phyloP scores from a whole-genome alignment of 2,797 vertebrate species.

The Lepus oiostolus region DNA sequence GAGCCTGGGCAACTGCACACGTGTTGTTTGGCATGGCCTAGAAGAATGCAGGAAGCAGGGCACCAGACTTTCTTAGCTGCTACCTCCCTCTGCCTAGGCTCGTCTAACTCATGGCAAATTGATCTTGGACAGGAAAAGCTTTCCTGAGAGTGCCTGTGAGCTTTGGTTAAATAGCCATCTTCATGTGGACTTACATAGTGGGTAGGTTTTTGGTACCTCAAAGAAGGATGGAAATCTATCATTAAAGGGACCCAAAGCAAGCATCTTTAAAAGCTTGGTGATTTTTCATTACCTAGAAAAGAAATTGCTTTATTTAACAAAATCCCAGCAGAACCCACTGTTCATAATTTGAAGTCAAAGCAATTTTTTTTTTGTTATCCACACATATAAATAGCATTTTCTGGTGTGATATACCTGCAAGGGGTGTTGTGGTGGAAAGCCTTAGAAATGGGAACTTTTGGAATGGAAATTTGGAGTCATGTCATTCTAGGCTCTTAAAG shows the following conservation, averaged over 20 bases:
- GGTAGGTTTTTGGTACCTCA: conserved; percentile 54
- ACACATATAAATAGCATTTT: conserved; percentile 15
- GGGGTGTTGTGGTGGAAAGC: background rate
- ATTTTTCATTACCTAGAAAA: conserved; percentile 49
- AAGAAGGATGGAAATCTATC: conserved; percentile 6
- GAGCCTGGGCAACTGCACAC: background rate
- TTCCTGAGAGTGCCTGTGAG: background rate
- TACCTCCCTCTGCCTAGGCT: conserved; percentile 20
- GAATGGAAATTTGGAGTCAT: background rate
- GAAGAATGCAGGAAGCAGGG: background rate
- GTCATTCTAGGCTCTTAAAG: background rate
- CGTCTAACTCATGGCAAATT: conserved; percentile 50
- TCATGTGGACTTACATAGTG: background rate
- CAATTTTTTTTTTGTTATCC: background rate
- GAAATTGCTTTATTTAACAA: conserved; percentile 49
- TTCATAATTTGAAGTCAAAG: background rate
- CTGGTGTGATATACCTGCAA: background rate
- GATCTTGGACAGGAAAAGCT: background rate
- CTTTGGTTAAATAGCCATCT: background rate
- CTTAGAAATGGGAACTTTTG: background rate
- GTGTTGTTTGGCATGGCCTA: background rate
- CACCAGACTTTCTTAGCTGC: background rate
- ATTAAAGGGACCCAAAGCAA: conserved; percentile 48
- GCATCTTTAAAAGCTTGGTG: conserved; percentile 39
- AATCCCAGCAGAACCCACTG: background rate